Percentiles rank a stretch among this genome's conserved stretches.
Evolutionary conservation across 1,140 invertebrate species (phyloP).

Genomic region (Ceratina calcarata): DNA sequence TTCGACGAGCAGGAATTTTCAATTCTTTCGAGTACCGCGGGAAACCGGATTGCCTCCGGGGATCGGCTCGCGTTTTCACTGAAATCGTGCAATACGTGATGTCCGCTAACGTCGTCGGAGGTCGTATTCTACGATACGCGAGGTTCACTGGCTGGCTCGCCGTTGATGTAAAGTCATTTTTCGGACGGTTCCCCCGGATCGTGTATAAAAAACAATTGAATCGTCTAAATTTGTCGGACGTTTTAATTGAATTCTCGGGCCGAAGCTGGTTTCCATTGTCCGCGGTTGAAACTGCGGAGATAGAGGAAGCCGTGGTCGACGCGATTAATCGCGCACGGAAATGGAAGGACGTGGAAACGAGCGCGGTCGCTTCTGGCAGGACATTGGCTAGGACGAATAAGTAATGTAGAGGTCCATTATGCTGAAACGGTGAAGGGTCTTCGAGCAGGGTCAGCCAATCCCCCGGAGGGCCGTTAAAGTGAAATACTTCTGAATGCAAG

Average conservation of each 20-base stretch:
- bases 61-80: neutral
- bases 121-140: neutral
- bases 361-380: conserved; percentile 56
- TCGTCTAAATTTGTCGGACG: too few species aligned
- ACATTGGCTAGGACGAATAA: conserved; percentile 77
- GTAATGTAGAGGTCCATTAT: conserved; percentile 80
- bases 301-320: neutral
- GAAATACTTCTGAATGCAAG: conserved; percentile 81
- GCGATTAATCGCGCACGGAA: conserved; percentile 60
- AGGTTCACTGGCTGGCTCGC: too few species aligned
- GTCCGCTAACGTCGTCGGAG: neutral
- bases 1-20: conserved; percentile 78
- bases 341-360: conserved; percentile 57
- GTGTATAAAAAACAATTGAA: neutral
- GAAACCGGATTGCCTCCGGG: conserved; percentile 65
- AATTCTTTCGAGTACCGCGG: conserved; percentile 74
- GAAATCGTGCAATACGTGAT: conserved; percentile 26
- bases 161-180: neutral
- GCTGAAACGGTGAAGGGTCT: conserved; percentile 79
- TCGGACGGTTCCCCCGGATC: neutral
- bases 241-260: neutral
- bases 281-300: neutral
- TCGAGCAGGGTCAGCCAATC: conserved; percentile 78
- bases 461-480: conserved; percentile 80
- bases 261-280: neutral